Evolutionary conservation across 2,888 invertebrate species (phyloP), one percentile per base, ranked within the genome.

Genomic region (Argyresthia goedartella): DNA sequence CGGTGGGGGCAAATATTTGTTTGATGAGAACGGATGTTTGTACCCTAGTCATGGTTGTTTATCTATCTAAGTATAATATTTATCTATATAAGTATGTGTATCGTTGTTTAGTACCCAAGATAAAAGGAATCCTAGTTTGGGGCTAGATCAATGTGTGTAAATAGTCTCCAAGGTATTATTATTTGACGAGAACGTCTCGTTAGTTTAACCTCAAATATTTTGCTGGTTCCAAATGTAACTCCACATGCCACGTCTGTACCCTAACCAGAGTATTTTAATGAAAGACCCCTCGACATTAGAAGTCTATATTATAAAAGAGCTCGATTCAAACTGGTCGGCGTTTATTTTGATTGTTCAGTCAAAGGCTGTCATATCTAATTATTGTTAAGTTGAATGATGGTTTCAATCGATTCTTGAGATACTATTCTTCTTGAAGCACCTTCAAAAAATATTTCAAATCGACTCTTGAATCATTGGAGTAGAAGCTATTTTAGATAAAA

Each of bases 301-400:
- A 25, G 25, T 2, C 6, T 25, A 2, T 25, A 4, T 6, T 4
- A 25, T 25, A 25, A 33, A n/a, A 47, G 3, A 47, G 13, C 8
- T 35, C 44, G 10, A 15, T 1, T 10, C 10, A 15, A 42, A 11
- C 13, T 47, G 47, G 33, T 1, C 13, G 2, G 2, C 7, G 34
- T 14, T 47, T 53, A 39, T 55, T 54, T 55, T 55, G 53, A 55
- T 55, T 53, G 49, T 36, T 10, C 36, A 47, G 45, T 52, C 54
- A 48, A 52, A 51, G 44, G 51, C 55, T 55, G 55, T 55, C 55
- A 55, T 49, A 46, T 53, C 52, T 53, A 55, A 55, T 55, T 55
- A 55, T 53, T 51, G 54, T 53, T 51, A 46, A n/a, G 15, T 36
- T 55, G 53, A 53, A 53, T 53, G 45, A 55, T 55, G 42, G 25